phyloP scores from a whole-genome alignment of 2,888 invertebrate genomes.

The Prosopocoilus inquinatus region DNA sequence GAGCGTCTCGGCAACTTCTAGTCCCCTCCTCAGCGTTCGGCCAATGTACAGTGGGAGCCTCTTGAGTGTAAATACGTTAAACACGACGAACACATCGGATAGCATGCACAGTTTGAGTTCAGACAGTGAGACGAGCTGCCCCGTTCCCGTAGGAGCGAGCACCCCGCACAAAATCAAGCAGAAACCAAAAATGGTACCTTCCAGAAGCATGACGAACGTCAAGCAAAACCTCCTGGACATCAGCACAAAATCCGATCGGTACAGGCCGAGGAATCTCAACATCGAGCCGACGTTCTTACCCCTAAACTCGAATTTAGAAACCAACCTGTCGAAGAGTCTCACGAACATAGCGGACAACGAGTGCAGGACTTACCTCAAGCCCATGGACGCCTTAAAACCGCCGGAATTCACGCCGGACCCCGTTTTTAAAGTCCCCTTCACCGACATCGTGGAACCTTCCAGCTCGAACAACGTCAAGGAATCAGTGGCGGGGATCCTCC shows the following conservation, averaged over 20 bases:
- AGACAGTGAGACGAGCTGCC: conserved; percentile 60
- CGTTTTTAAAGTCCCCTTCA: conserved; percentile 40
- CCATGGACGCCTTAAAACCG: conserved; percentile 32
- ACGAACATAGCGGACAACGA: conserved; percentile 43
- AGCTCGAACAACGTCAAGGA: conserved; percentile 34
- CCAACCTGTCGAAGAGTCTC: conserved; percentile 47
- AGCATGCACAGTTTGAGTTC: conserved; percentile 67
- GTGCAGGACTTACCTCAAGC: conserved; percentile 32
- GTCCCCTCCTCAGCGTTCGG: conserved; percentile 65
- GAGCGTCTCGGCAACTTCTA: conserved; percentile 66
- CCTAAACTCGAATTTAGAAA: conserved; percentile 39
- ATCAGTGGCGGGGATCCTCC: conserved; percentile 46
- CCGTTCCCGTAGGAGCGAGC: conserved; percentile 54
- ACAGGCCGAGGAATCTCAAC: conserved; percentile 37
- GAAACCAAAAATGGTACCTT: conserved; percentile 60
- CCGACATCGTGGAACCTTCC: conserved; percentile 28
- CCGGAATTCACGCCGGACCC: conserved; percentile 32
- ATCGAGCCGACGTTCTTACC: conserved; percentile 34
- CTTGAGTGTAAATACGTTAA: conserved; percentile 62
- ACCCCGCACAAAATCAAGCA: conserved; percentile 49
- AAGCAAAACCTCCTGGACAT: conserved; percentile 48
- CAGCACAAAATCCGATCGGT: conserved; percentile 35
- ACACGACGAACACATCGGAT: conserved; percentile 59
- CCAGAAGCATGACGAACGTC: conserved; percentile 63
- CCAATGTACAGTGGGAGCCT: conserved; percentile 63